Percentiles rank a stretch among this genome's conserved stretches.
Evolutionary conservation across 2,113 vertebrate species (phyloP).

Genomic region (Poeciliopsis prolifica): DNA sequence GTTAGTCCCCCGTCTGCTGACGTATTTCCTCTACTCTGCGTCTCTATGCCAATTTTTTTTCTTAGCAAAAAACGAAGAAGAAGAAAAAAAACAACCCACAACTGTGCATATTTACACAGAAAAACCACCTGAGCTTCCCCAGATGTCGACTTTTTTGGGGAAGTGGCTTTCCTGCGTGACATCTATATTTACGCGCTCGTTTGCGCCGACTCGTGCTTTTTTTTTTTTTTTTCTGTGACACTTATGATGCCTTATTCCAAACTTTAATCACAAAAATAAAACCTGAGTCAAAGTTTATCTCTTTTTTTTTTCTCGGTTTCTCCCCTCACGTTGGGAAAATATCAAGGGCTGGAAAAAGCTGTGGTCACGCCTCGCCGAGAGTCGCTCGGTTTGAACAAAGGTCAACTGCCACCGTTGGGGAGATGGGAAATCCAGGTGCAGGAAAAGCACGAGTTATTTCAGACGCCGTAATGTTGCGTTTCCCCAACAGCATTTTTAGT

Average conservation of each 20-base stretch:
- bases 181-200: constrained; percentile 34
- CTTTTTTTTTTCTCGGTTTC: constrained; percentile 30
- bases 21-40: constrained; percentile 52
- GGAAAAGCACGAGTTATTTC: constrained; percentile 43
- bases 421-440: constrained; percentile 51
- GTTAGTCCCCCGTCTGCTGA: constrained; percentile 45
- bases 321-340: constrained; percentile 15
- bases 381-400: constrained; percentile 39
- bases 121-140: constrained; percentile 59
- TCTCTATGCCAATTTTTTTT: constrained; percentile 42
- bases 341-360: constrained; percentile 54
- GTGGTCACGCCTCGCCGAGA: constrained; percentile 44
- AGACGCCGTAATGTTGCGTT: constrained; percentile 20
- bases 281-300: constrained; percentile 18
- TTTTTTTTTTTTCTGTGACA: constrained; percentile 28
- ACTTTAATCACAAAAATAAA: constrained; percentile 19
- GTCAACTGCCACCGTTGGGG: constrained; percentile 33
- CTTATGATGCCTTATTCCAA: constrained; percentile 48
- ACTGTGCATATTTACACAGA: constrained; percentile 66
- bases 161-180: constrained; percentile 53
- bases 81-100: constrained; percentile 13
- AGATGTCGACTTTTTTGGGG: constrained; percentile 47
- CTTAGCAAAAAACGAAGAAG: constrained; percentile 40
- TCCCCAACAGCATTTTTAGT: constrained; percentile 5
- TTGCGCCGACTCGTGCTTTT: constrained; percentile 13